Percentiles rank a stretch among this genome's conserved stretches.
These are phyloP conservation scores for Aleiodes sp. DNA, from an alignment of 1,140 invertebrate species.

Conservation along the genomic window DNA sequence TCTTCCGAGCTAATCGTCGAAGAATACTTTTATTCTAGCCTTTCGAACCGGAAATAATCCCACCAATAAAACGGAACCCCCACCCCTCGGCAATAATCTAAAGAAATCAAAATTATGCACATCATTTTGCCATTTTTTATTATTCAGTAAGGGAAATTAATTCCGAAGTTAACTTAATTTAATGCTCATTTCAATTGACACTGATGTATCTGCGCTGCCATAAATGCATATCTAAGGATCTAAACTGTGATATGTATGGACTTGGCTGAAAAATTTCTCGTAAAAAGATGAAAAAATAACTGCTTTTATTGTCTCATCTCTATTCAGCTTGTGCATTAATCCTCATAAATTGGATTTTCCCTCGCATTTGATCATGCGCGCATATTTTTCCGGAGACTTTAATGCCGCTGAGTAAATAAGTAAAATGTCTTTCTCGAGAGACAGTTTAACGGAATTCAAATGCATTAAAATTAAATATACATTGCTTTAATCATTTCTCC, in stretches of 20 bases:
- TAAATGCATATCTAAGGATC: not conserved
- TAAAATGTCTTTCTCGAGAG: not conserved
- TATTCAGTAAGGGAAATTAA: too few relatives aligned
- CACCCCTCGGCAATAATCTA: too few relatives aligned
- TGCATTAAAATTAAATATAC: not conserved
- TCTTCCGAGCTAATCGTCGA: too few relatives aligned
- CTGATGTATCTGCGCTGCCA: too few relatives aligned
- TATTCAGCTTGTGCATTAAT: not conserved
- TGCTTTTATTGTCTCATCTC: constrained; percentile 1
- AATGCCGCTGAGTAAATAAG: not conserved
- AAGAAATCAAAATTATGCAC: too few relatives aligned
- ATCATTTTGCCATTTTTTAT: too few relatives aligned
- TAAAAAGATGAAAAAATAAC: not conserved
- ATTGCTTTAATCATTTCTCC: too few relatives aligned
- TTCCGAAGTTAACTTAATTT: too few relatives aligned
- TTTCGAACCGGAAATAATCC: too few relatives aligned
- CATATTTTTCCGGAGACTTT: not conserved
- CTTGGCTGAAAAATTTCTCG: not conserved
- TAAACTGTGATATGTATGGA: not conserved
- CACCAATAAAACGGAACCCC: too few relatives aligned
- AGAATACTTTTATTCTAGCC: too few relatives aligned
- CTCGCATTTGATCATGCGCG: not conserved
- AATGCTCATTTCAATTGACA: too few relatives aligned
- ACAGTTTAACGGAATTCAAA: constrained; percentile 8
- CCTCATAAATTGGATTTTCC: constrained; percentile 11